A percentile compares a stretch with the other conserved stretches of the same genome.
Conservation (phyloP, 2,888 invertebrate genomes). For the Leptopilina drosophilae region DNA sequence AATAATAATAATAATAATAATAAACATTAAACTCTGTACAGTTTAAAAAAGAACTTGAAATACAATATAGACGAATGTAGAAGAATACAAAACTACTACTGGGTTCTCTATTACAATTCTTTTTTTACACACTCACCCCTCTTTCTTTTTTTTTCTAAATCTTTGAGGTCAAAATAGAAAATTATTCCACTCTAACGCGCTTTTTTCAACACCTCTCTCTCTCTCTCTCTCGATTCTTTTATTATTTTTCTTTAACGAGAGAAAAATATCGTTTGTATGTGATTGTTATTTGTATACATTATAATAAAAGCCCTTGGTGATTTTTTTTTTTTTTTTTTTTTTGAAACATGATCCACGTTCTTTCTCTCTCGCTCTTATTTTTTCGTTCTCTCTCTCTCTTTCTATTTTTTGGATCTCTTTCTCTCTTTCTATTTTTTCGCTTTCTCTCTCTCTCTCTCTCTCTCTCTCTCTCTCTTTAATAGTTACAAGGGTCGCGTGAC, state of each 20-base stretch:
- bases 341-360: slow-evolving; percentile 20
- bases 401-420: too few relatives aligned
- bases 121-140: neutral
- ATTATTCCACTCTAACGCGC: slow-evolving; percentile 27
- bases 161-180: neutral
- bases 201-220: neutral
- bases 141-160: neutral
- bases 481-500: slow-evolving; percentile 30
- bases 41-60: too few relatives aligned
- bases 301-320: slow-evolving; percentile 10
- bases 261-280: neutral
- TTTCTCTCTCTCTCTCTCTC: too few relatives aligned
- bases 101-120: too few relatives aligned
- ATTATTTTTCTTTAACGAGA: slow-evolving; percentile 11
- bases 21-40: too few relatives aligned
- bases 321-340: neutral
- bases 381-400: neutral
- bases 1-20: too few relatives aligned
- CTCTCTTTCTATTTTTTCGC: neutral
- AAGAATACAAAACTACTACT: too few relatives aligned
- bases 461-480: too few relatives aligned
- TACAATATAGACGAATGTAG: too few relatives aligned
- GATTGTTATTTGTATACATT: neutral
- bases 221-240: too few relatives aligned
- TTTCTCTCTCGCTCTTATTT: neutral